phyloP scores from a whole-genome alignment of 1,140 invertebrate genomes.

The Choristoneura fumiferana region DNA sequence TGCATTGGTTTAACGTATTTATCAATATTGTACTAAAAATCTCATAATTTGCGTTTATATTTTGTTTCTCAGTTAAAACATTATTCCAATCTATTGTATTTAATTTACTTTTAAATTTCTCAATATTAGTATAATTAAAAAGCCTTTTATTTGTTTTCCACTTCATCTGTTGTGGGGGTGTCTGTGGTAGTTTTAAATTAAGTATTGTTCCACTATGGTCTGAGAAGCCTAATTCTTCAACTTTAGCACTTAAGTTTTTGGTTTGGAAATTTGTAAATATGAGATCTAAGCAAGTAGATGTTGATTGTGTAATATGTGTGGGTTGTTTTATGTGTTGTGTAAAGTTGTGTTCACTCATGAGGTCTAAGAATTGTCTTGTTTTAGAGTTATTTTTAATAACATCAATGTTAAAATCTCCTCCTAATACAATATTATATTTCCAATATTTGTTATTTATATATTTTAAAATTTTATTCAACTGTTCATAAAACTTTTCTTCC shows the following conservation, averaged over 20 bases:
- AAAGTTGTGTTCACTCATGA: neutral
- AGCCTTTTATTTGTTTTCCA: neutral
- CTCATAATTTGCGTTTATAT: constrained; percentile 8
- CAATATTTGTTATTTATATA: neutral
- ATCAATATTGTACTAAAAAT: neutral
- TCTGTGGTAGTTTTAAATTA: neutral
- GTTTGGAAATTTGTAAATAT: constrained; percentile 5
- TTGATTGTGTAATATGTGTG: constrained; percentile 1
- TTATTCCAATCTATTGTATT: neutral
- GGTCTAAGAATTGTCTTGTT: neutral
- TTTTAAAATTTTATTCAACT: neutral
- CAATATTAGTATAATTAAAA: neutral
- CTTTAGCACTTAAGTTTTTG: neutral
- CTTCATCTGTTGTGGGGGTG: neutral
- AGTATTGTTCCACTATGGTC: neutral
- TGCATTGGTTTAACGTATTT: neutral
- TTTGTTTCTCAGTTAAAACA: neutral
- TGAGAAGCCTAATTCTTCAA: constrained; percentile 5
- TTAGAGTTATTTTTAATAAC: neutral
- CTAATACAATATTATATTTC: constrained; percentile 6
- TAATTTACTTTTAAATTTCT: neutral
- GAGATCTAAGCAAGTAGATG: neutral
- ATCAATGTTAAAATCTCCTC: constrained; percentile 11
- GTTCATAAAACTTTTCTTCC: neutral
- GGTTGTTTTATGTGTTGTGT: neutral